A percentile compares a stretch with the other conserved stretches of the same genome.
These are phyloP conservation scores for Pegea sp. DNA, from an alignment of 23 tunicate genomes.

Conservation along the genomic window DNA sequence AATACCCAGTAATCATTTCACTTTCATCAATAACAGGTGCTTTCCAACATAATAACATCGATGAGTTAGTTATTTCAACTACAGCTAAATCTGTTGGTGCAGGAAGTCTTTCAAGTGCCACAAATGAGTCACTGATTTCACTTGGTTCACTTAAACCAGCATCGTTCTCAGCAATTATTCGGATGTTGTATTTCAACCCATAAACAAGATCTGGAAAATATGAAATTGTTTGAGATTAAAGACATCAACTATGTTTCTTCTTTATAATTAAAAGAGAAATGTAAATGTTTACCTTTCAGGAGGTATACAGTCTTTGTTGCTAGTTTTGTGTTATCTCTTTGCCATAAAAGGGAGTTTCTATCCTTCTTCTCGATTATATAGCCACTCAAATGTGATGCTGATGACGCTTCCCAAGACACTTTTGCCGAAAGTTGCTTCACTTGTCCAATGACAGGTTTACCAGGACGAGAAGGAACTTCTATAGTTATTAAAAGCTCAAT, in stretches of 20 bases:
- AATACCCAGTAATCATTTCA: slow-evolving; percentile 62
- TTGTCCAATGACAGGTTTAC: slow-evolving; percentile 25
- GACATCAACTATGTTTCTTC: slow-evolving; percentile 76
- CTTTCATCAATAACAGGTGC: slow-evolving; percentile 82
- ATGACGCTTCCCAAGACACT: slow-evolving; percentile 74
- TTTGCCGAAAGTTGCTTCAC: slow-evolving; percentile 45
- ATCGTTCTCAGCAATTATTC: slow-evolving; percentile 64
- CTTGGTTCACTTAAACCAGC: slow-evolving; percentile 46
- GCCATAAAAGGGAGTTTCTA: not conserved
- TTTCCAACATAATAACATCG: slow-evolving; percentile 53
- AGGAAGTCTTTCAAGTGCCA: slow-evolving; percentile 43
- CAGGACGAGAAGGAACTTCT: slow-evolving; percentile 45
- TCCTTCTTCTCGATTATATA: not conserved
- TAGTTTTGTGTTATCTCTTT: not conserved
- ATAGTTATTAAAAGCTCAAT: too few species aligned
- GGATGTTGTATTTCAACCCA: slow-evolving; percentile 43
- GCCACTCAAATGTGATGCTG: slow-evolving; percentile 14
- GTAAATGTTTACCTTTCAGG: not conserved
- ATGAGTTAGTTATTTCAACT: slow-evolving; percentile 42
- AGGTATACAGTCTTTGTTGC: not conserved
- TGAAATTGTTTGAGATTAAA: slow-evolving; percentile 46
- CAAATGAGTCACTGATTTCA: slow-evolving; percentile 40
- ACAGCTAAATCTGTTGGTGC: slow-evolving; percentile 52
- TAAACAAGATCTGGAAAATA: slow-evolving; percentile 33
- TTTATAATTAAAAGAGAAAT: not conserved